These are phyloP conservation scores for Xenopus tropicalis DNA, from an alignment of 2,113 vertebrate species.

Conservation along the genomic window DNA sequence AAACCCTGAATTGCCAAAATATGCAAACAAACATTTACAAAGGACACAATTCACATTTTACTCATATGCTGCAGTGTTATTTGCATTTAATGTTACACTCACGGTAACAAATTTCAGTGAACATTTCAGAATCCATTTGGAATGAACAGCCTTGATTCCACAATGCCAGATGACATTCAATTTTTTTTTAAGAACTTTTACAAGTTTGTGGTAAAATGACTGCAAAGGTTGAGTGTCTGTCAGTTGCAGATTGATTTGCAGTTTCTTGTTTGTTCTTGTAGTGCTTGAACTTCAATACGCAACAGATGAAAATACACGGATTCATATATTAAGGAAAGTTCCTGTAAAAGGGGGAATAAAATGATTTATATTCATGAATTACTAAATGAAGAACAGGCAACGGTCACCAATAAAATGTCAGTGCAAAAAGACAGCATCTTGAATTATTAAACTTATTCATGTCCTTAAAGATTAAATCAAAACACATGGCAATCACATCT, in stretches of 20 bases:
- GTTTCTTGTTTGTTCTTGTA: slow-evolving; percentile 55
- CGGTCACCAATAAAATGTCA: no score
- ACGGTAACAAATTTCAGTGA: background rate
- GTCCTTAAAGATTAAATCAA: no score
- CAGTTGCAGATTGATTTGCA: slow-evolving; percentile 54
- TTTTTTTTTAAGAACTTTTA: no score
- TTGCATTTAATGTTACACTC: slow-evolving; percentile 2
- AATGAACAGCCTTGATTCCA: slow-evolving; percentile 44
- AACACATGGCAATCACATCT: no score
- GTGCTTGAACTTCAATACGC: slow-evolving; percentile 62
- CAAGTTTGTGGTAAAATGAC: background rate
- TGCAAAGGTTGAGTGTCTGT: slow-evolving; percentile 42
- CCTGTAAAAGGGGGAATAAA: slow-evolving; percentile 48
- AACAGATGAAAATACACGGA: slow-evolving; percentile 51
- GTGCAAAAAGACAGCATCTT: no score
- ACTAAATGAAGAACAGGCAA: background rate
- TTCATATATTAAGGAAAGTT: slow-evolving; percentile 61
- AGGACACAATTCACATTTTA: background rate
- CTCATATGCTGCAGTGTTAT: background rate
- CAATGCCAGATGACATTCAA: background rate
- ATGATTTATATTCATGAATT: background rate
- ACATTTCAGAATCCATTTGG: slow-evolving; percentile 15
- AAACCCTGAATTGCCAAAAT: slow-evolving; percentile 45
- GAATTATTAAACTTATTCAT: no score
- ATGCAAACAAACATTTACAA: slow-evolving; percentile 5